Evolutionary conservation across 2,888 invertebrate genomes (phyloP).

Genomic region (Bugula neritina): DNA sequence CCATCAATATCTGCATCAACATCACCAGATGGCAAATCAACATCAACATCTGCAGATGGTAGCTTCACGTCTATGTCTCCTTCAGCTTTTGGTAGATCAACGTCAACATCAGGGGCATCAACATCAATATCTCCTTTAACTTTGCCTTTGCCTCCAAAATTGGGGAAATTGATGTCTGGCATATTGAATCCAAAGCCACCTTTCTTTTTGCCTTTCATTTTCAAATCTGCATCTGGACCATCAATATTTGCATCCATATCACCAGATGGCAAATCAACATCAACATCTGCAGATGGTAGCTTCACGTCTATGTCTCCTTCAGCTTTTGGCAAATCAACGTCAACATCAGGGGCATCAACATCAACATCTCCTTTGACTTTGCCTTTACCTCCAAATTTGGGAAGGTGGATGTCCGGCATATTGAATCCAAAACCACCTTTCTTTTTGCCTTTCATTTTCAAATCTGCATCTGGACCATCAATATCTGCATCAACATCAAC

Average conservation of each 20-base stretch:
- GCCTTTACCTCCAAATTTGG: conserved; percentile 26
- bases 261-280: conserved; percentile 1
- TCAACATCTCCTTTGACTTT: not conserved
- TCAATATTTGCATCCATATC: not conserved
- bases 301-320: conserved; percentile 3
- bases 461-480: not conserved
- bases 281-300: not conserved
- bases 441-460: not conserved
- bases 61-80: conserved; percentile 22
- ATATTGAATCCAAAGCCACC: not conserved
- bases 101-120: conserved; percentile 27
- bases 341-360: not conserved
- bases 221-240: not conserved
- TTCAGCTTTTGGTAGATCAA: not conserved
- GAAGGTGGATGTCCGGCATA: conserved; percentile 26
- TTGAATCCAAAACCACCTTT: conserved; percentile 25
- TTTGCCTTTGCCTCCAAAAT: conserved; percentile 11
- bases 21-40: conserved; percentile 12
- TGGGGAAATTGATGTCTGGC: conserved; percentile 12
- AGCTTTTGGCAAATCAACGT: conserved; percentile 5
- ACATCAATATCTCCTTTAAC: not conserved
- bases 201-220: not conserved
- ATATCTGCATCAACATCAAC: not conserved
- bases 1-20: not conserved
- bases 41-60: conserved; percentile 1